A percentile compares a stretch with the other conserved stretches of the same genome.
These are phyloP conservation scores for Meteorus colon DNA, from an alignment of 2,888 invertebrate genomes.

Conservation along the genomic window DNA sequence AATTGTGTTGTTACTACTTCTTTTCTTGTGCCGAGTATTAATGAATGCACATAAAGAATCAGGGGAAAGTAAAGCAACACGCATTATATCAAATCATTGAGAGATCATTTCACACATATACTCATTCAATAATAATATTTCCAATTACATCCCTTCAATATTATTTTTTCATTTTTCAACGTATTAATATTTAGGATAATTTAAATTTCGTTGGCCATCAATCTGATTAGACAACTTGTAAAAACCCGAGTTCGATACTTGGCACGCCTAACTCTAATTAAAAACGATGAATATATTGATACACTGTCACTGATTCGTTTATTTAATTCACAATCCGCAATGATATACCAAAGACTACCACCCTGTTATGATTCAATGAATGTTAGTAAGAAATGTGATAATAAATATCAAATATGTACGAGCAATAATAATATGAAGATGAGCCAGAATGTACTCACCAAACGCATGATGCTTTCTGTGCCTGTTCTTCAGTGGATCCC, in stretches of 20 bases:
- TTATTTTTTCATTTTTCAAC: slow-evolving; percentile 2
- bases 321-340: slow-evolving; percentile 24
- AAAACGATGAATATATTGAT: slow-evolving; percentile 43
- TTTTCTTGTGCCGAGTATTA: not conserved
- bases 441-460: slow-evolving; percentile 69
- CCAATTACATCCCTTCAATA: slow-evolving; percentile 31
- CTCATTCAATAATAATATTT: slow-evolving; percentile 30
- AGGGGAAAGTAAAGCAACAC: slow-evolving; percentile 36
- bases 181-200: not conserved
- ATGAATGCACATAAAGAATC: slow-evolving; percentile 27
- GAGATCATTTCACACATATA: slow-evolving; percentile 27
- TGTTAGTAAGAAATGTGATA: not conserved
- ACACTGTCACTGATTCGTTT: slow-evolving; percentile 52
- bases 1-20: not conserved
- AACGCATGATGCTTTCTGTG: slow-evolving; percentile 73
- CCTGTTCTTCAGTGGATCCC: slow-evolving; percentile 59
- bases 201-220: not conserved
- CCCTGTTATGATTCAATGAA: not conserved
- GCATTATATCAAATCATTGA: slow-evolving; percentile 26
- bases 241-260: slow-evolving; percentile 31
- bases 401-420: not conserved
- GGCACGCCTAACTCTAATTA: not conserved
- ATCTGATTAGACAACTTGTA: not conserved
- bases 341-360: not conserved
- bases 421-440: slow-evolving; percentile 34